Base-by-base conservation (phyloP, 1,140 invertebrate species). In the Drosophila insularis region DNA sequence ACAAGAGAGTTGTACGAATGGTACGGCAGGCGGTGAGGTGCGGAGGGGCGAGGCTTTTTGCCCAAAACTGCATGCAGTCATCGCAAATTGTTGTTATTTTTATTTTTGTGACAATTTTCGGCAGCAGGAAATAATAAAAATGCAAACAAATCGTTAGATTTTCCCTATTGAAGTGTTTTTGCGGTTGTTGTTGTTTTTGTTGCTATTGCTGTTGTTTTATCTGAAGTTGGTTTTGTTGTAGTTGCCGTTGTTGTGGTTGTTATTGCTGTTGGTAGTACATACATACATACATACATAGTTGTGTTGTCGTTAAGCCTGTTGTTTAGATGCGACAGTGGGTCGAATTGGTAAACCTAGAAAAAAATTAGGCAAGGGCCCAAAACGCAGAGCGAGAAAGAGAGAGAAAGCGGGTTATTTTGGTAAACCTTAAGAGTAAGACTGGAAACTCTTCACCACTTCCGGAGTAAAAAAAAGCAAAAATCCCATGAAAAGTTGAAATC, bases 91-190 rank as follows among this genome's bases (percentile, higher is more conserved):
- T 71, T 72, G 84, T 87, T 89, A 67, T 75, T 89, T 80, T 89
- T 87, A 77, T 89, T 89, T 78, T 78, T 89, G 84, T 87, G 84
- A 87, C 84, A 84, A 87, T 87, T 86, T 89, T 60, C 66, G 53
- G 61, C 58, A 80, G 79, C 80, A 87, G 79, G 84, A 87, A 89
- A 87, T 89, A 87, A 87, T 84, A 87, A 87, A 89, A 87, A 82
- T 87, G 84, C 84, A 87, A 87, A 89, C 84, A 89, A 87, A 87
- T 84, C 84, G 84, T 80, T 78, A 87, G 82, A 87, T 82, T 89
- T 78, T 86, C 68, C 76, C 72, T 77, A 82, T 89, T 77, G 67
- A 89, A 82, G 84, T 89, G 79, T 77, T 71, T 72, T 32, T 32
- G 23, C 37, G 68, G 35, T 39, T 78, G 71, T 54, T 40, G 23